A percentile compares a stretch with the other conserved stretches of the same genome.
These are phyloP conservation scores for Hemithea aestivaria DNA, from an alignment of 2,888 invertebrate genomes.

Conservation along the genomic window DNA sequence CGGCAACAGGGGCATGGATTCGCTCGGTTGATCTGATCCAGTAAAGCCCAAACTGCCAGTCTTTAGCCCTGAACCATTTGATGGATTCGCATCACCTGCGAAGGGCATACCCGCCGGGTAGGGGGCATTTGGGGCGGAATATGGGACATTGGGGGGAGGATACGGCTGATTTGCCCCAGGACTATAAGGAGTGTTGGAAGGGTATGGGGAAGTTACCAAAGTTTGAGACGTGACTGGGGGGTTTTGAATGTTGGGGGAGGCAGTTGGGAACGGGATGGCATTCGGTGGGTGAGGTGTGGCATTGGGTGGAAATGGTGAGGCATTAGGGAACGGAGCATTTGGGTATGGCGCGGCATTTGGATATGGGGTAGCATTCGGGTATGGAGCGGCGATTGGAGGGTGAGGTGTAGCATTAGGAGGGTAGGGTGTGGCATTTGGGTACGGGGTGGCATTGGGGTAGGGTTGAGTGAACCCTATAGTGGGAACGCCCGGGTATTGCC, in stretches of 20 bases:
- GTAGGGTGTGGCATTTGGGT: constrained; percentile 20
- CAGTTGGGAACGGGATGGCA: constrained; percentile 19
- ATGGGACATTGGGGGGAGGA: not conserved
- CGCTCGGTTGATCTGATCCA: constrained; percentile 14
- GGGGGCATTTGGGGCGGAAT: not conserved
- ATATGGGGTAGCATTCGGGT: constrained; percentile 25
- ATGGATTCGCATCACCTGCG: constrained; percentile 10
- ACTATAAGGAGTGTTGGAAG: not conserved
- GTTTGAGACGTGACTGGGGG: constrained; percentile 23
- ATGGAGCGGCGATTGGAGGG: constrained; percentile 16
- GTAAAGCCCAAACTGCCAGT: constrained; percentile 43
- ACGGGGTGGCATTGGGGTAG: not conserved
- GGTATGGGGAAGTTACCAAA: constrained; percentile 23
- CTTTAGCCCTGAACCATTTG: constrained; percentile 21
- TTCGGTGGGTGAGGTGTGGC: constrained; percentile 3
- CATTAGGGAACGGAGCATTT: not conserved
- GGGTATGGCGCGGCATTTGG: constrained; percentile 21
- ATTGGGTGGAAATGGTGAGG: no score
- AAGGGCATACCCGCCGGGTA: constrained; percentile 17
- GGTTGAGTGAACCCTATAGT: not conserved
- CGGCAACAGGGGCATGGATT: constrained; percentile 38
- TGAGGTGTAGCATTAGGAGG: constrained; percentile 14
- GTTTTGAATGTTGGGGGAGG: no score
- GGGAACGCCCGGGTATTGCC: constrained; percentile 1
- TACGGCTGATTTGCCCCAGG: not conserved